Evolutionary conservation across 1,140 invertebrate species (phyloP).

Genomic region (Oreohelix idahoensis): DNA sequence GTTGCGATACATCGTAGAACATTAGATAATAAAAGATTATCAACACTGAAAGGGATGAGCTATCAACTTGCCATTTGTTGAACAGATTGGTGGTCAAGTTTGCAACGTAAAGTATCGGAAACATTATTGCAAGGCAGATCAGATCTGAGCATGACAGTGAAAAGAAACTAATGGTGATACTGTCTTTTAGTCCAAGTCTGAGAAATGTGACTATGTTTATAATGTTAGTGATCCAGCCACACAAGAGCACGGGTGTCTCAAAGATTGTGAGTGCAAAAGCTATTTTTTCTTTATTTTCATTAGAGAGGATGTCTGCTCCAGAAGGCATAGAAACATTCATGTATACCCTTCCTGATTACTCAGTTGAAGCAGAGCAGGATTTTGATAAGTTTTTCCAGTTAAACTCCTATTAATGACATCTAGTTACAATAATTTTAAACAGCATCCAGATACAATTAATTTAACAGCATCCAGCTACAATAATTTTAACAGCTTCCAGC

Average conservation of each 20-base stretch:
- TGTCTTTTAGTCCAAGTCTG: neutral
- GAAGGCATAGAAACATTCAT: neutral
- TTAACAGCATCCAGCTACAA: too few species aligned
- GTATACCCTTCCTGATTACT: too few species aligned
- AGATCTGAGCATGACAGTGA: neutral
- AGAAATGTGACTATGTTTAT: neutral
- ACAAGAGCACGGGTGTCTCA: neutral
- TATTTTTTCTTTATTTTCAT: neutral
- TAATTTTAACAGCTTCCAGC: too few species aligned
- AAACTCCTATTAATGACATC: too few species aligned
- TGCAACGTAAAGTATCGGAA: neutral
- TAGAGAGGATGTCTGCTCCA: neutral
- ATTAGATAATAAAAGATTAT: neutral
- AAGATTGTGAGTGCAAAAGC: neutral
- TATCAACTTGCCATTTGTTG: neutral
- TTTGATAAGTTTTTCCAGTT: too few species aligned
- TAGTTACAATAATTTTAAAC: too few species aligned
- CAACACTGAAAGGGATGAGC: neutral
- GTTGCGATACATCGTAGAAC: neutral
- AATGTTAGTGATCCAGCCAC: neutral
- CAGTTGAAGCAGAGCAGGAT: too few species aligned
- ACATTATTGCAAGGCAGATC: neutral
- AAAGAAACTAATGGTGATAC: neutral
- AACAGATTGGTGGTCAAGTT: neutral
- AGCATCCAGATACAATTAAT: too few species aligned